Evolutionary conservation across 2,797 vertebrate species (phyloP).

Genomic region (Lerista edwardsae): DNA sequence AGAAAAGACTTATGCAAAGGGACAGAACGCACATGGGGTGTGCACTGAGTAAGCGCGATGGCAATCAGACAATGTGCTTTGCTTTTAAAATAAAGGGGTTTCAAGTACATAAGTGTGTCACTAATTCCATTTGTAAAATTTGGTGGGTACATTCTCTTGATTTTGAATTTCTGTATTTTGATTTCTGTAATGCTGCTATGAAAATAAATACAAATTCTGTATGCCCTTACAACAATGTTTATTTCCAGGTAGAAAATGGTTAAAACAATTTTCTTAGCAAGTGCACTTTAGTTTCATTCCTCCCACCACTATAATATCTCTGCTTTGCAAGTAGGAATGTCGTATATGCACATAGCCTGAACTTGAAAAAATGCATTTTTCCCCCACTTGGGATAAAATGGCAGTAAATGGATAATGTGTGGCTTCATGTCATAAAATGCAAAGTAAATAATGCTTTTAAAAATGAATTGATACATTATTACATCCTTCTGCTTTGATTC

Average conservation of each 20-base stretch:
- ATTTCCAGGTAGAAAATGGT: not conserved
- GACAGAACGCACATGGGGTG: not conserved
- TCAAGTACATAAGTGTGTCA: no score
- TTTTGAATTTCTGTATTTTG: no score
- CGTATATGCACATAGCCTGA: conserved; percentile 5
- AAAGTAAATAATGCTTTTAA: conserved; percentile 30
- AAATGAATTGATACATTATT: conserved; percentile 67
- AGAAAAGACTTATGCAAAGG: no score
- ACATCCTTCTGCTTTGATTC: conserved; percentile 66
- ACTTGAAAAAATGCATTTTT: conserved; percentile 45
- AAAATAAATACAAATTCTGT: not conserved
- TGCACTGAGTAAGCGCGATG: not conserved
- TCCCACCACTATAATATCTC: conserved; percentile 28
- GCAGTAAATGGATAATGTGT: conserved; percentile 76
- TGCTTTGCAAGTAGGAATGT: conserved; percentile 45
- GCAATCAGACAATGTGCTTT: not conserved
- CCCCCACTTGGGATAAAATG: conserved; percentile 42
- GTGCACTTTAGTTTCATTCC: conserved; percentile 28
- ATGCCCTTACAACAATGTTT: not conserved
- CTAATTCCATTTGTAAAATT: not conserved
- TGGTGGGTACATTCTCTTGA: no score
- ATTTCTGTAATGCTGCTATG: not conserved
- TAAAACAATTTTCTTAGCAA: not conserved
- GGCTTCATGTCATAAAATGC: conserved; percentile 73
- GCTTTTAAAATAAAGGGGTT: not conserved